Evolutionary conservation across 2,888 invertebrate species (phyloP), one percentile per base, ranked within the genome.

Genomic region (Polylopha cassiicola): DNA sequence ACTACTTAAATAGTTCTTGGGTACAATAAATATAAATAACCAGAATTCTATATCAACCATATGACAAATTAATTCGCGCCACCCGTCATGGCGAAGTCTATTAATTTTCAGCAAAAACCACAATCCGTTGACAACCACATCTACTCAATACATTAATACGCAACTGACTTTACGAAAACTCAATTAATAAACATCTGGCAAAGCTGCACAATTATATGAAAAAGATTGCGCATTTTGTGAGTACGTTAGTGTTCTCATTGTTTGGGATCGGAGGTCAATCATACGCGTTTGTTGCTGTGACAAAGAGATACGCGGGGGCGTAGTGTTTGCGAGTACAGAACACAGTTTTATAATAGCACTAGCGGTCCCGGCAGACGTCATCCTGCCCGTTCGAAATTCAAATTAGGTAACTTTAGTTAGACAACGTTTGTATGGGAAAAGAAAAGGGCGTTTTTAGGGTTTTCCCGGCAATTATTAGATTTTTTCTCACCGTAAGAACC

Each of bases 191-290:
- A 54, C 79, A 80, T 60, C 81, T 70, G 77, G 78, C 73, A 65
- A 77, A 78, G 74, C 73, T 75, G 73, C 49, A 37, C 44, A 46
- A 50, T 50, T 51, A 48, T 48, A 58, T 58, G 55, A 45, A 45
- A 43, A 42, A 50, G 53, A 77, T 84, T 84, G 82, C 84, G 80
- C 77, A 79, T 73, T 77, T 59, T 58, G 54, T 58, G 26, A 26
- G 34, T 17, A 32, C 4, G 17, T 5, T 4, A 5, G 17, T 5
- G 17, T 4, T n/a, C n/a, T n/a, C n/a, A n/a, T n/a, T n/a, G n/a
- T 24, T 31, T 51, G 49, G 50, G 53, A 46, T 47, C 51, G 27
- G 51, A 70, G 78, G 79, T 81, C 75, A 77, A 81, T 81, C 80
- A 77, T 72, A 73, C 58, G 65, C 63, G 62, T 77, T 76, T 73